These are phyloP conservation scores for Andricus quercusramuli DNA, from an alignment of 2,888 invertebrate genomes.

Conservation along the genomic window DNA sequence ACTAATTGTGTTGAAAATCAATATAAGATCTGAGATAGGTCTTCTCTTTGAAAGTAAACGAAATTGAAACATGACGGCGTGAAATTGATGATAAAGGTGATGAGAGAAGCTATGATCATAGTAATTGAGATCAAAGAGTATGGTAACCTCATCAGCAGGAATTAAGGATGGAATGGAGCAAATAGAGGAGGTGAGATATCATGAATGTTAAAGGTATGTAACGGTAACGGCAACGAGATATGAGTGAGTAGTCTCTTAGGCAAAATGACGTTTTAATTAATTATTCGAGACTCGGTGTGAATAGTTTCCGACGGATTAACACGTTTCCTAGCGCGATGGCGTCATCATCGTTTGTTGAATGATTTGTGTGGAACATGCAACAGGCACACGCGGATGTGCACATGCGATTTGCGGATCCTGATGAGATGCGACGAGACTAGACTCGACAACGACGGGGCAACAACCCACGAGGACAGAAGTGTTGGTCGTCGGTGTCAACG, in stretches of 20 bases:
- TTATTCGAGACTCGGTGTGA: conserved; percentile 33
- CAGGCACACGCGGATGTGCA: conserved; percentile 28
- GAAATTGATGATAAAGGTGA: conserved; percentile 28
- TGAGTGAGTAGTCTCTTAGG: conserved; percentile 19
- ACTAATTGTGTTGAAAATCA: too few relatives aligned
- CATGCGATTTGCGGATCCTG: conserved; percentile 41
- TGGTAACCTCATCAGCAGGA: background rate
- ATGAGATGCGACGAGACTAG: conserved; percentile 52
- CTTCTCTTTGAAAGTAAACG: too few relatives aligned
- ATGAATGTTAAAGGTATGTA: conserved; percentile 2
- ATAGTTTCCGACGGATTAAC: conserved; percentile 39
- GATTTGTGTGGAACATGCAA: conserved; percentile 33
- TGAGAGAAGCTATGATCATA: background rate
- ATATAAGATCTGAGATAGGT: too few relatives aligned
- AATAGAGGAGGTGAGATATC: background rate
- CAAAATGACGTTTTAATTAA: conserved; percentile 35
- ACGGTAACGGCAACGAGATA: conserved; percentile 27
- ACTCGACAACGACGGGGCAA: conserved; percentile 56
- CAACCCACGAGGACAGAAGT: conserved; percentile 59
- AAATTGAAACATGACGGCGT: conserved; percentile 1
- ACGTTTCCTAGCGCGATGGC: conserved; percentile 28
- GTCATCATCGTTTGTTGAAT: conserved; percentile 40
- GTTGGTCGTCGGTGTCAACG: conserved; percentile 65
- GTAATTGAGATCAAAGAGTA: conserved; percentile 8
- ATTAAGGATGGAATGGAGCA: background rate